Evolutionary conservation across 2,797 vertebrate genomes (phyloP), one percentile per base, ranked within the genome.

Genomic region (Crenuchus spilurus): DNA sequence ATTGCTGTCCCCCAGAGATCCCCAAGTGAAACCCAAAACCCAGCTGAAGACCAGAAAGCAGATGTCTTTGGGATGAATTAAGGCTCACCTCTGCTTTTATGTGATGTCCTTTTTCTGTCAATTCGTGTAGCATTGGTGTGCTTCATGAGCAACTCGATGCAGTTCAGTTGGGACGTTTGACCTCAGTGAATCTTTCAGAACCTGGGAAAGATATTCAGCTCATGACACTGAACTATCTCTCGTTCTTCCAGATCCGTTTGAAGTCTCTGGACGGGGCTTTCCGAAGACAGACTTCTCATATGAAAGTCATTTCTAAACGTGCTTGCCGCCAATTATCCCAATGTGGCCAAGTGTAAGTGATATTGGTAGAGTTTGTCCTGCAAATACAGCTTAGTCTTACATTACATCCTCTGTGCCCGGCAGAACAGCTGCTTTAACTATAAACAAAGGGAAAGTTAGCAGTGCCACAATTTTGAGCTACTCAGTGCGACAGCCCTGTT

Each of bases 11-110:
- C 74, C 67, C 62, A 76, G 61, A 77, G 74, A 84, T 86, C 83
- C 75, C 80, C 75, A 77, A 73, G 79, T 84, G 89, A 90, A 92
- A 91, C 86, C 80, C 61, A 87, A 91, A 85, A 87, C 80, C 77
- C 14, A 5, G 14, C 42, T 55, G 78, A 73, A 52, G 65, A 80
- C 68, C 37, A 86, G 33, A 83, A 80, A 79, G 87, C 82, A 81
- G 75, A 49, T 63, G 83, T 69, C 60, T 83, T 83, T 81, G 62
- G 80, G 76, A 81, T 82, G 87, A 86, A 88, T 89, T 84, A 87
- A 83, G 79, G 74, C 74, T 80, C 72, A 80, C 79, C 61, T 74
- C 77, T 81, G 82, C n/a, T 87, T 87, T 85, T 84, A 80, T 72
- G 85, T 83, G n/a, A n/a, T n/a, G 54, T 37, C 6, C 66, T 82